phyloP scores from a whole-genome alignment of 2,888 invertebrate genomes.

The Thymelicus sylvestris region DNA sequence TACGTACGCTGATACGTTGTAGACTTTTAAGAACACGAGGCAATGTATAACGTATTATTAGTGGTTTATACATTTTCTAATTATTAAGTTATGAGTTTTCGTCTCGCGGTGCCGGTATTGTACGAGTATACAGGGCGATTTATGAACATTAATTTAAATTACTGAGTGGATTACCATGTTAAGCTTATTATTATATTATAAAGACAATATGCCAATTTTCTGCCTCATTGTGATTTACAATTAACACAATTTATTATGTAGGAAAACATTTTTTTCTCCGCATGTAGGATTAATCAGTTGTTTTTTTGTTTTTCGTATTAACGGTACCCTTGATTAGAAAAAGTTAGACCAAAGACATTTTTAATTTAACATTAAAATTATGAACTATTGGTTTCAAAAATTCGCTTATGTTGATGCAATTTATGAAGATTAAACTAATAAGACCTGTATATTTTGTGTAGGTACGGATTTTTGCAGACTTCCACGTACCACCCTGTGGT shows the following conservation, averaged over 20 bases:
- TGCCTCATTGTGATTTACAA: slow-evolving; percentile 8
- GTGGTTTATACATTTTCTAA: not conserved
- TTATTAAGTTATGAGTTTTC: not conserved
- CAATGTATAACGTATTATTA: slow-evolving; percentile 15
- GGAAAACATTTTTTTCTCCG: no score
- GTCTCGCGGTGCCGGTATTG: slow-evolving; percentile 6
- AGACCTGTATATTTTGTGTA: no score
- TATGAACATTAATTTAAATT: slow-evolving; percentile 44
- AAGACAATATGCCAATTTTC: slow-evolving; percentile 24
- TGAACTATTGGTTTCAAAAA: no score
- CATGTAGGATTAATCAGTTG: no score
- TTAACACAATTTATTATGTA: no score
- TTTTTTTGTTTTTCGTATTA: no score
- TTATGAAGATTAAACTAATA: no score
- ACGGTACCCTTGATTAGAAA: no score
- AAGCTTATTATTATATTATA: slow-evolving; percentile 28
- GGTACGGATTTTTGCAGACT: not conserved
- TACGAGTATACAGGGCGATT: slow-evolving; percentile 24
- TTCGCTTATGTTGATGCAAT: no score
- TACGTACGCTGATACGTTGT: not conserved
- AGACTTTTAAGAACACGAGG: not conserved
- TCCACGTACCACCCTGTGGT: slow-evolving; percentile 8
- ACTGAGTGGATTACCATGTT: slow-evolving; percentile 39
- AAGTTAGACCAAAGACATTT: no score
- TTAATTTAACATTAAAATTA: no score